Conservation (phyloP, 1,140 invertebrate species). For the Bombus soroeensis region DNA sequence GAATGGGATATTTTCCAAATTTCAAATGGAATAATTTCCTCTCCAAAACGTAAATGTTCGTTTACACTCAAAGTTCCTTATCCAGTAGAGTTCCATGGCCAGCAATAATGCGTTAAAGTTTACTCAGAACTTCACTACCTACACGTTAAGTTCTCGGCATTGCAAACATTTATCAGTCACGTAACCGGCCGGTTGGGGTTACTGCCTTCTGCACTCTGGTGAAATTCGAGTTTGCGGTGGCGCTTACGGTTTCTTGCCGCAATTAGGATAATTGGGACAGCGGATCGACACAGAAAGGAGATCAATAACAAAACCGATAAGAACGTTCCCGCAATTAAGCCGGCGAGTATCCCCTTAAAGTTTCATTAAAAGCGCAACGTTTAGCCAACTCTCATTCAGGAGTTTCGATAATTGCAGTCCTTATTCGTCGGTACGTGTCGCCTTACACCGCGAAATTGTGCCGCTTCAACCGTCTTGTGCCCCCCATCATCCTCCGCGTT, state of each 20-base stretch:
- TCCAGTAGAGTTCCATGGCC: not conserved
- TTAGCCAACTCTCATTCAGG: constrained; percentile 25
- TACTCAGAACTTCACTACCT: not conserved
- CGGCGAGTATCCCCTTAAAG: constrained; percentile 27
- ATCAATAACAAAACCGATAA: constrained; percentile 30
- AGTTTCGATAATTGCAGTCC: constrained; percentile 44
- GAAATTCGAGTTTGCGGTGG: constrained; percentile 29
- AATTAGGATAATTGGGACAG: constrained; percentile 44
- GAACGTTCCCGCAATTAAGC: constrained; percentile 16
- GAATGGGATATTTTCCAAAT: not conserved
- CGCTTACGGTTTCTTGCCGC: constrained; percentile 9
- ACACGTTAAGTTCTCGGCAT: not conserved
- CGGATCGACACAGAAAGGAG: not conserved
- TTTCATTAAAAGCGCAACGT: constrained; percentile 36
- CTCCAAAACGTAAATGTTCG: not conserved
- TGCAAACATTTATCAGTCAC: constrained; percentile 23
- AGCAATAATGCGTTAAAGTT: not conserved
- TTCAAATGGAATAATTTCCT: not conserved
- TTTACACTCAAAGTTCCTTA: not conserved
- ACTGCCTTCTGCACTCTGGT: constrained; percentile 3
- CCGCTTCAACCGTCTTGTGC: not conserved
- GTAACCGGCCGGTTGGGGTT: constrained; percentile 14
- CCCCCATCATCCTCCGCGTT: not conserved
- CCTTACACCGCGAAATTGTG: constrained; percentile 20
- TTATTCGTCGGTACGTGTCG: constrained; percentile 9